Evolutionary conservation across 2,797 vertebrate genomes (phyloP), one percentile per base, ranked within the genome.

Genomic region (Erpetoichthys calabaricus): DNA sequence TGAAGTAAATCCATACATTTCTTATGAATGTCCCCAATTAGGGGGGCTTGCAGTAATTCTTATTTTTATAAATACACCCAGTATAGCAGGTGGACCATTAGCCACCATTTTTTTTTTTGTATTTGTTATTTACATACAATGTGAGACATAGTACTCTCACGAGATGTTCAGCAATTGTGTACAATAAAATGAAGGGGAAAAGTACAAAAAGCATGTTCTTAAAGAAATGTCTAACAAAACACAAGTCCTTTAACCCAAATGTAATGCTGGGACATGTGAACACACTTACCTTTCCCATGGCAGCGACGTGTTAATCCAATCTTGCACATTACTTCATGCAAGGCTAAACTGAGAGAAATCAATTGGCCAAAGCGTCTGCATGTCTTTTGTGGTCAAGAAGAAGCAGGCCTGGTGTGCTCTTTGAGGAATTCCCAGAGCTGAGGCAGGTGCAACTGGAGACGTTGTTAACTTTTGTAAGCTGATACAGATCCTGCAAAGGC

Each of bases 361-460:
- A 72, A 72, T 79, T 65, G 59, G 67, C 63, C 65, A 62, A 63
- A 70, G 72, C 68, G 66, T 73, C 67, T 71, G 53, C 10, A 45
- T 45, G 46, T 66, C 68, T 68, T 66, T 64, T 65, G 61, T 64
- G 69, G 71, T 64, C 62, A 64, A 64, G 7, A 58, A 57, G 58
- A 58, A 57, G 60, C 60, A 63, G 59, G 59, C 66, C 64, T 63
- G 68, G 73, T 58, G 66, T 55, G 51, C 68, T 74, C 65, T 69
- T 57, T 62, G 56, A 61, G 49, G 4, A 41, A 58, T 51, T 49
- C 60, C 60, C 52, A 55, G 53, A 45, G 43, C 55, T 58, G 56
- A 57, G 42, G 43, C 42, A 58, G 45, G 47, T 58, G 63, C 55
- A 60, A 56, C 46, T 53, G 58, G 44, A 56, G 56, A 62, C 62